Evolutionary conservation across 2,888 invertebrate species (phyloP).

Genomic region (Cataglyphis rosenhaueri): DNA sequence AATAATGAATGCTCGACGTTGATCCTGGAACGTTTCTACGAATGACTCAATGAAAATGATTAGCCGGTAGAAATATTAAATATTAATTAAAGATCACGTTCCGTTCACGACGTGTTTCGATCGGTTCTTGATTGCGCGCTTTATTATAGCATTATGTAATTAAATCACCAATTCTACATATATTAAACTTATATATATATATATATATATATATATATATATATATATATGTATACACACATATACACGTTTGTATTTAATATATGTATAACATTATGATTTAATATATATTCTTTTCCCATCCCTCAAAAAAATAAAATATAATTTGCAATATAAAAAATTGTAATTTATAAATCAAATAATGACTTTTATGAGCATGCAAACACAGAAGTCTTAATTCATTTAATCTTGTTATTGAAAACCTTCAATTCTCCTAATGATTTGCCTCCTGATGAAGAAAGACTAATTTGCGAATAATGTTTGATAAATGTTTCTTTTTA

Average conservation of each 20-base stretch:
- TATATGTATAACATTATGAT: background rate
- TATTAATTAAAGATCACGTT: background rate
- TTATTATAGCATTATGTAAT: background rate
- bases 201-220: background rate
- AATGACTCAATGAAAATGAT: background rate
- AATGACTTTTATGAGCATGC: too few relatives aligned
- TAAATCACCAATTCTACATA: background rate
- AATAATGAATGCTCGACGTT: constrained; percentile 33
- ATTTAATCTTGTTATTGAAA: too few relatives aligned
- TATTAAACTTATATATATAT: background rate
- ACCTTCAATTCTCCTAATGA: too few relatives aligned
- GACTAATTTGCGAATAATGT: too few relatives aligned
- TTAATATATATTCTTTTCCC: too few relatives aligned
- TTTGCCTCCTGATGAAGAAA: too few relatives aligned
- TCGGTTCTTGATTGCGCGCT: background rate
- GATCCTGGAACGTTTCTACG: constrained; percentile 24
- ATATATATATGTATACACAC: background rate
- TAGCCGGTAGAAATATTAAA: background rate
- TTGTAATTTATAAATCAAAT: too few relatives aligned
- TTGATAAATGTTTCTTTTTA: too few relatives aligned
- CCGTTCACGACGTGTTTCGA: background rate
- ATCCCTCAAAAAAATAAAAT: too few relatives aligned
- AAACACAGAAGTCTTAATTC: too few relatives aligned
- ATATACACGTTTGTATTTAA: too few relatives aligned
- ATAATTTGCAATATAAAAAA: too few relatives aligned